Conservation (phyloP, 2,113 vertebrate species). For the Pachyramphus minor region DNA sequence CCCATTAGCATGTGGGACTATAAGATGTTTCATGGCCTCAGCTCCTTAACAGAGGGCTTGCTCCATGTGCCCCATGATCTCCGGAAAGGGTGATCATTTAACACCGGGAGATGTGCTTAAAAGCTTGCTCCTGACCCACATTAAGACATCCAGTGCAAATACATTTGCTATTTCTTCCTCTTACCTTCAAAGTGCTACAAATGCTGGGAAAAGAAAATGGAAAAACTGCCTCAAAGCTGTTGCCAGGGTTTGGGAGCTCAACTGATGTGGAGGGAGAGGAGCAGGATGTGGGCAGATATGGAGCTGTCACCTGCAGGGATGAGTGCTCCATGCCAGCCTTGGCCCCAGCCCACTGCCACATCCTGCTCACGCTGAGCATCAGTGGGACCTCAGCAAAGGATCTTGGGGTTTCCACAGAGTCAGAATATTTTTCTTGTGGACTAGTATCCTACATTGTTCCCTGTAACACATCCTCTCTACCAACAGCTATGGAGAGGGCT, state of each 20-base stretch:
- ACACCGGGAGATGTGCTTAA: background rate
- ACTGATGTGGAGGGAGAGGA: background rate
- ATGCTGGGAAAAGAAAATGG: background rate
- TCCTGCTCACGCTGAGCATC: background rate
- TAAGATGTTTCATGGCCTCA: background rate
- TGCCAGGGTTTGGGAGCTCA: background rate
- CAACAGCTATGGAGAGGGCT: background rate
- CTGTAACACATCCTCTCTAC: background rate
- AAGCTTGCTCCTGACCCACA: accelerated
- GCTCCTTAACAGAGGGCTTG: background rate
- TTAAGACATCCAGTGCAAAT: background rate
- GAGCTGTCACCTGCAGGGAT: background rate
- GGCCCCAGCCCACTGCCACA: accelerated
- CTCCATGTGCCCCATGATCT: background rate
- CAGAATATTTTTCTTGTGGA: background rate
- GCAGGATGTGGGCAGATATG: background rate
- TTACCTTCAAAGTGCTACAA: background rate
- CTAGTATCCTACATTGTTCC: background rate
- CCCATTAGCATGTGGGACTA: accelerated
- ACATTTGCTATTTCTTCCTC: background rate
- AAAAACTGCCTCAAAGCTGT: background rate
- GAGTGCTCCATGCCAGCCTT: accelerated
- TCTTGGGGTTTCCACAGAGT: background rate
- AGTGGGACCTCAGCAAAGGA: background rate
- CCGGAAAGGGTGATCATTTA: background rate